Percentiles rank a stretch among this genome's conserved stretches.
phyloP scores from a whole-genome alignment of 2,113 vertebrate species.

The Ahaetulla prasina region DNA sequence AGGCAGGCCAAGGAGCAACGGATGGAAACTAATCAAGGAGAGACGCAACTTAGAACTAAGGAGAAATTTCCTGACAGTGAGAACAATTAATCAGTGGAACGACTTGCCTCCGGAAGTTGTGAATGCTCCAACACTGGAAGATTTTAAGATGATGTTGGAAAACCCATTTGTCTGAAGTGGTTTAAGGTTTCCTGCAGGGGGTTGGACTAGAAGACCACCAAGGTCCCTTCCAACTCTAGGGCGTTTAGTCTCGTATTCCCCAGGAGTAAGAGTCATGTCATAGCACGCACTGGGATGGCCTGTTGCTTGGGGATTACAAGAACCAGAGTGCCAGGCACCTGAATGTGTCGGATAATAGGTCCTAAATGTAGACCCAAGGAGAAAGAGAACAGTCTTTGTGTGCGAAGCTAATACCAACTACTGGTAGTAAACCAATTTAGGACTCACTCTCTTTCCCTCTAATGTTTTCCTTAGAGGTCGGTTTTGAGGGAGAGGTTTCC shows the following conservation, averaged over 20 bases:
- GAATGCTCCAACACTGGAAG: no score
- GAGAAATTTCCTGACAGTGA: no score
- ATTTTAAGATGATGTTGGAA: no score
- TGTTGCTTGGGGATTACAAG: background rate
- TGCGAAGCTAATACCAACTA: background rate
- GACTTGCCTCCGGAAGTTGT: no score
- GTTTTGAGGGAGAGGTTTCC: no score
- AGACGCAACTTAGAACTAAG: no score
- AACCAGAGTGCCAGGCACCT: background rate
- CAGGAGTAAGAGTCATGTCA: background rate
- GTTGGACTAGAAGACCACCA: background rate
- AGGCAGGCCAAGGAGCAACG: no score
- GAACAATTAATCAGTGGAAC: no score
- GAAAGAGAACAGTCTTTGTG: background rate
- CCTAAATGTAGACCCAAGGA: background rate
- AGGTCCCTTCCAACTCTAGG: background rate
- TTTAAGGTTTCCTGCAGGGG: no score
- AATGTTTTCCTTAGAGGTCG: background rate
- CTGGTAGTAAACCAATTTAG: background rate
- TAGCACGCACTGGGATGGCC: background rate
- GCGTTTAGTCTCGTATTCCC: background rate
- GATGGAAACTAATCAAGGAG: no score
- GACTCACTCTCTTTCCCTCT: background rate
- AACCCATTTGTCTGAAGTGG: no score
- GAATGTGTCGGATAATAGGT: background rate